Evolutionary conservation across 2,113 vertebrate species (phyloP).

Genomic region (Cyphomyrus discorhynchus): DNA sequence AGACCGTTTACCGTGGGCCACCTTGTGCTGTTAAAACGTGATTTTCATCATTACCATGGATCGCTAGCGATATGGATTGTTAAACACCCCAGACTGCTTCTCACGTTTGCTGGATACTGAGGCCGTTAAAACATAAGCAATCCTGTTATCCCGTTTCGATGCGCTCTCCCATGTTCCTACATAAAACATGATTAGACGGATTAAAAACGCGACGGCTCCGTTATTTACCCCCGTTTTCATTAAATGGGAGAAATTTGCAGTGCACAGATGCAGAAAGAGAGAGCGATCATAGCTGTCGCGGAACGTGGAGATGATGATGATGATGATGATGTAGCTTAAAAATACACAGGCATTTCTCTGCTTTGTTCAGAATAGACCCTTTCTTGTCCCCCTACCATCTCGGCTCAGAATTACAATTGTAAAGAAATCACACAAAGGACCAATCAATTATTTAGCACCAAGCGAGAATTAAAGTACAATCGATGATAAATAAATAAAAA

Average conservation of each 20-base stretch:
- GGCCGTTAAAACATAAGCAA: neutral
- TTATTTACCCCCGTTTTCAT: neutral
- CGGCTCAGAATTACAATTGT: neutral
- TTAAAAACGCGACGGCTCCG: neutral
- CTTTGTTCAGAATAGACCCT: conserved; percentile 12
- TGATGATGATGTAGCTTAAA: conserved; percentile 15
- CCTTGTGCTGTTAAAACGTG: neutral
- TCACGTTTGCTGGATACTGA: neutral
- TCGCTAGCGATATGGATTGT: neutral
- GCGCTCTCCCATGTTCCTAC: neutral
- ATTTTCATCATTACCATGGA: neutral
- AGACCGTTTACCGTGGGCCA: neutral
- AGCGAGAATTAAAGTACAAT: neutral
- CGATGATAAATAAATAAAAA: neutral
- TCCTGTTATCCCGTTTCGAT: neutral
- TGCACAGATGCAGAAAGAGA: neutral
- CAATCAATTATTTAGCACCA: neutral
- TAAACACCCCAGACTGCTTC: neutral
- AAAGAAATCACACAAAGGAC: neutral
- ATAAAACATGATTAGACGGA: neutral
- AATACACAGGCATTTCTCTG: neutral
- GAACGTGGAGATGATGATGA: neutral
- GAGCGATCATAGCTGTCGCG: neutral
- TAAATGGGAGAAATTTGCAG: neutral
- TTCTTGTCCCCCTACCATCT: neutral